phyloP scores from a whole-genome alignment of 2,113 vertebrate species.

The Isichthys henryi region DNA sequence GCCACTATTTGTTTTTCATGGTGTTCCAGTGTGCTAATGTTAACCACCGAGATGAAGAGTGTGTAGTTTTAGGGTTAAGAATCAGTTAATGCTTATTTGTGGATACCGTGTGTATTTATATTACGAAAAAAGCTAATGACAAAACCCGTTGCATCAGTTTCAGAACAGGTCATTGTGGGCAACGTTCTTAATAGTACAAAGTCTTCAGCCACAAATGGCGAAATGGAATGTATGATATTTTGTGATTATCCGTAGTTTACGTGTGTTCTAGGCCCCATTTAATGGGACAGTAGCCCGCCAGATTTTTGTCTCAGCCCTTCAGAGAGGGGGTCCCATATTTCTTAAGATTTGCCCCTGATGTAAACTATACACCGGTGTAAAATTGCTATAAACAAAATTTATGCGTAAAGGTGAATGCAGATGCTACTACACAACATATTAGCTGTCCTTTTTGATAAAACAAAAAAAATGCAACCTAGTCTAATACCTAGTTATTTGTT shows the following conservation, averaged over 20 bases:
- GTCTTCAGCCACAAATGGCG: not conserved
- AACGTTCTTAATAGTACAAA: not conserved
- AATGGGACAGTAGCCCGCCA: not conserved
- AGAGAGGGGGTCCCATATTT: not conserved
- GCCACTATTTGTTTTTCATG: not conserved
- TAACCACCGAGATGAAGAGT: not conserved
- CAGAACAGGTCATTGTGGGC: not conserved
- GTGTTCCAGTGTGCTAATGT: not conserved
- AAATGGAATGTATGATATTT: not conserved
- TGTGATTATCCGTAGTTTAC: not conserved
- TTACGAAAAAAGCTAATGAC: not conserved
- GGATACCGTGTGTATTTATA: not conserved
- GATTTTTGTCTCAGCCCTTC: no score
- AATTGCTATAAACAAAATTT: not conserved
- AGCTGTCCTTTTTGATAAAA: not conserved
- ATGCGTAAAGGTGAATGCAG: not conserved
- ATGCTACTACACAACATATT: not conserved
- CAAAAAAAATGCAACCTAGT: not conserved
- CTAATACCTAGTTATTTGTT: not conserved
- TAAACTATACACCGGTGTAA: not conserved
- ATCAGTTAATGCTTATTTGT: not conserved
- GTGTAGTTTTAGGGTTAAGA: not conserved
- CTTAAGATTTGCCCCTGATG: not conserved
- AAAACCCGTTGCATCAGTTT: not conserved
- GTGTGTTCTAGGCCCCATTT: not conserved